Evolutionary conservation across 2,113 vertebrate species (phyloP), one percentile per base, ranked within the genome.

Genomic region (Gila orcuttii): DNA sequence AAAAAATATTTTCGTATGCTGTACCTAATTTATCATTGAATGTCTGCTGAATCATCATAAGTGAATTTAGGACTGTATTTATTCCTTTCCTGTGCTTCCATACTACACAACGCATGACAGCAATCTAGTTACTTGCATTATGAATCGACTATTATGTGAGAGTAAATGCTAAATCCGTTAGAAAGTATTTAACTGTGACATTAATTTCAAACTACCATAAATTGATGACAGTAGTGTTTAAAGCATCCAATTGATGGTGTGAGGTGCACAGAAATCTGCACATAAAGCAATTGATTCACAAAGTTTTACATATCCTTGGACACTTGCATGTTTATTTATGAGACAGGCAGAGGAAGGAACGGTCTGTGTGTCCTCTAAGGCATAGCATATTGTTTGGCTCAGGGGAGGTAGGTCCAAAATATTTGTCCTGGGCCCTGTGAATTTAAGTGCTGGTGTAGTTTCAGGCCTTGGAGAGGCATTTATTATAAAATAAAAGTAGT

Each of bases 21-120:
- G 13, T 64, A 45, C 8, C 7, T 47, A 28, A 62, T 66, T 21
- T 31, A 66, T 81, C 79, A 81, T 42, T 0, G 42, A 25, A 47
- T 66, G 79, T 28, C 39, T 31, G 39, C 60, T 81, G 60, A 62
- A 66, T 64, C 79, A 47, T 81, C 42, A 31, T 39, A 15, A 79
- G 21, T 59, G 33, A 42, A 79, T n/a, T 39, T n/a, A 60, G 11
- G 21, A 8, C 55, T 42, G 50, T 11, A 21, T 39, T 78, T 59
- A 42, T 59, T 42, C 11, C 1, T 79, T 79, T n/a, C 11, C 76
- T n/a, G 23, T 15, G 77, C 19, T 79, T 60, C 33, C 75, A 23
- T 31, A 78, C 17, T 36, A 71, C 33, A 11, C 21, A 39, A 71
- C 39, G 19, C 75, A 78, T 19, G 1, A 57, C 31, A 57, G 21